phyloP scores from a whole-genome alignment of 2,113 vertebrate species.

The human region DNA sequence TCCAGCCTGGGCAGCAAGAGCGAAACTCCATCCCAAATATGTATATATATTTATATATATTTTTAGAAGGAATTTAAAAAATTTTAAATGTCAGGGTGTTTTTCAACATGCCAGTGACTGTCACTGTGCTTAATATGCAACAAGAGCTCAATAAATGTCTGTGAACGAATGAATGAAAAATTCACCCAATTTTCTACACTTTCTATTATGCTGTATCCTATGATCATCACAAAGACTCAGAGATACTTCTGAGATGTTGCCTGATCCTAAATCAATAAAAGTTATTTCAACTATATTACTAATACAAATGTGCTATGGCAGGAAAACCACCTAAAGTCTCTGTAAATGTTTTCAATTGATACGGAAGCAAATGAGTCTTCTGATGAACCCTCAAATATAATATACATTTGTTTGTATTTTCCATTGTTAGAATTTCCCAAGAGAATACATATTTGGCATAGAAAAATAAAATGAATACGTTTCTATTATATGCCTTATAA shows the following conservation, averaged over 20 bases:
- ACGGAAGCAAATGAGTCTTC: slow-evolving; percentile 21
- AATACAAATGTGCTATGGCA: background rate
- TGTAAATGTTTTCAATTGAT: slow-evolving; percentile 18
- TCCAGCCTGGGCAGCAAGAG: too few species aligned
- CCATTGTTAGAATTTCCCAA: background rate
- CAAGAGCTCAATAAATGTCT: background rate
- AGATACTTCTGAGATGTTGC: background rate
- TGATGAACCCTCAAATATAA: background rate
- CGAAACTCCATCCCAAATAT: too few species aligned
- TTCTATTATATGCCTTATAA: background rate
- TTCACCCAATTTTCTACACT: background rate
- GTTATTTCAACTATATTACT: background rate
- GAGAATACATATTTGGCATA: background rate
- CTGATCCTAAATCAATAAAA: background rate
- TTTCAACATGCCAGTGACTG: background rate
- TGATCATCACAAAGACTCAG: background rate
- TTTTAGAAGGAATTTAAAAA: background rate
- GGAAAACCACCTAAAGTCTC: slow-evolving; percentile 7
- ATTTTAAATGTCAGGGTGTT: background rate
- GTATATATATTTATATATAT: background rate
- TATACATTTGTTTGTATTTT: background rate
- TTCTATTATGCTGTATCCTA: background rate
- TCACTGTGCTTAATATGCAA: background rate
- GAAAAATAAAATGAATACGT: background rate
- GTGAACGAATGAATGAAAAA: background rate